Percentiles rank a stretch among this genome's conserved stretches.
Conservation (phyloP, 2,113 vertebrate species). For the Vimba vimba region DNA sequence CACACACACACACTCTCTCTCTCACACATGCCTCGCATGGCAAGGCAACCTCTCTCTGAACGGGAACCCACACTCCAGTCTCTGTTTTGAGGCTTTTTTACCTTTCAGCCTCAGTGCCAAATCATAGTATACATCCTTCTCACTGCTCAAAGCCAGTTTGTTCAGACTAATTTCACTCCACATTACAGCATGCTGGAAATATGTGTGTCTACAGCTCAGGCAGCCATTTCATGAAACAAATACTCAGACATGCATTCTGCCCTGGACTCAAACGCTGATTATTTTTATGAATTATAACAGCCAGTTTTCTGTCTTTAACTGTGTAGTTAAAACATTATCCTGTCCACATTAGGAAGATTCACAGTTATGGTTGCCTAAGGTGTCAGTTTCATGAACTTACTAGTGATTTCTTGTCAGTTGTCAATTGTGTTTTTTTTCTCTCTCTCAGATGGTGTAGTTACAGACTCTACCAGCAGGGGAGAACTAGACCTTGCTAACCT, state of each 20-base stretch:
- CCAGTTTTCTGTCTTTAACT: constrained; percentile 39
- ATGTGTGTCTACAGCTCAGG: constrained; percentile 49
- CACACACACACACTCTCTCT: not conserved
- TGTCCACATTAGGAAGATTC: constrained; percentile 3
- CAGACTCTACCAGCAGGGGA: not conserved
- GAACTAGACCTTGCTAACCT: not conserved
- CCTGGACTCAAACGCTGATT: constrained; percentile 27
- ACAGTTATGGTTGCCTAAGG: constrained; percentile 5
- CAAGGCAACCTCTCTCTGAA: constrained; percentile 51
- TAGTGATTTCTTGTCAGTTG: not conserved
- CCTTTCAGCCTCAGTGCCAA: not conserved
- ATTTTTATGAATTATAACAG: constrained; percentile 13
- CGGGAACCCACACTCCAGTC: constrained; percentile 38
- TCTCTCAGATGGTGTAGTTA: not conserved
- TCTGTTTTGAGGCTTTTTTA: constrained; percentile 45
- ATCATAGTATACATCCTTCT: not conserved
- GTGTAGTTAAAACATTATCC: not conserved
- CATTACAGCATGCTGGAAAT: constrained; percentile 55
- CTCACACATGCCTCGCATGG: not conserved
- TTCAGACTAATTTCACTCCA: constrained; percentile 45
- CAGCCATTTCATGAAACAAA: constrained; percentile 39
- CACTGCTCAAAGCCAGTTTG: constrained; percentile 42
- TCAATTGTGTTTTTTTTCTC: not conserved
- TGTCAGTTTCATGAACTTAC: constrained; percentile 43
- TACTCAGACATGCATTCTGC: constrained; percentile 45